Base-by-base conservation (phyloP, 2,888 invertebrate genomes). In the Incurvaria masculella region DNA sequence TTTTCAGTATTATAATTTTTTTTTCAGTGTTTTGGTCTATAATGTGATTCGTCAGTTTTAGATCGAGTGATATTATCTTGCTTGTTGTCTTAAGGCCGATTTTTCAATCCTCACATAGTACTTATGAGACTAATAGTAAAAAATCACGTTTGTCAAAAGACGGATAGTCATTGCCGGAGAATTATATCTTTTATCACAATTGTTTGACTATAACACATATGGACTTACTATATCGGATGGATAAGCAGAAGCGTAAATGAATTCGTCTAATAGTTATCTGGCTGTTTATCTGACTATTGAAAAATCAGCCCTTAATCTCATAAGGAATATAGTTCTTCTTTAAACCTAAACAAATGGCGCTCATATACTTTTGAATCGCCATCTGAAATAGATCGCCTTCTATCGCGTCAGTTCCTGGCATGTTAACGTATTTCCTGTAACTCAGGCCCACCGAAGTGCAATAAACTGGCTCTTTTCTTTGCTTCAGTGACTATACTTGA, bases 21-120 rank as follows among this genome's bases (percentile, higher is more conserved):
- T 55, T 56, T 46, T 53, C 53, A 14, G 45, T 45, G 2, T 54
- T 56, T 49, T 55, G 55, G 47, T 55, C 53, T 19, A 55, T 52
- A 5, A 55, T 21, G 17, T 53, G 44, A 18, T 53, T 52, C n/a
- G 6, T 54, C 21, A 14, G n/a, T 18, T 26, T 42, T 19, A 18
- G 41, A 46, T 27, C 23, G 41, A n/a, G n/a, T n/a, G n/a, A 26
- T 41, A 41, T 46, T 46, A 41, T 4, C 16, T 27, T 8, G 26
- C 46, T 41, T 46, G 46, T 5, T 14, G 42, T 46, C 42, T 41
- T 14, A n/a, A n/a, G n/a, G n/a, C n/a, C n/a, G n/a, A n/a, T n/a
- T n/a, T n/a, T n/a, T n/a, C n/a, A n/a, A n/a, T n/a, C n/a, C n/a
- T n/a, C n/a, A n/a, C n/a, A n/a, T n/a, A n/a, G n/a, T n/a, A n/a